Percentiles rank a stretch among this genome's conserved stretches.
These are phyloP conservation scores for Melanophora roralis DNA, from an alignment of 2,888 invertebrate species.

Conservation along the genomic window DNA sequence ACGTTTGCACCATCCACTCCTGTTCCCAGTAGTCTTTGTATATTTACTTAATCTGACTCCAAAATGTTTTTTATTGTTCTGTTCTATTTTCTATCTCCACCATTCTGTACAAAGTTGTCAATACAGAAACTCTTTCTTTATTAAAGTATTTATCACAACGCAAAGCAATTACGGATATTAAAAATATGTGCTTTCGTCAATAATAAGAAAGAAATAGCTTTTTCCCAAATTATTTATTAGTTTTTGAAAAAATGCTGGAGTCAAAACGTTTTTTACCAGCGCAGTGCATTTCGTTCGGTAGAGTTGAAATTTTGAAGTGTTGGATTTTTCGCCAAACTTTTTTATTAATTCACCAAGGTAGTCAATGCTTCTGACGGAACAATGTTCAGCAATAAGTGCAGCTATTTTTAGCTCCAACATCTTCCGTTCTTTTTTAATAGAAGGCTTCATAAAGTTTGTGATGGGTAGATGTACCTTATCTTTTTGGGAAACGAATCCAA, in stretches of 20 bases:
- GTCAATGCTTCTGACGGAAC: too few relatives aligned
- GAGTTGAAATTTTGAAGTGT: not conserved
- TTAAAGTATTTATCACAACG: not conserved
- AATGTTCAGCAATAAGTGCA: too few relatives aligned
- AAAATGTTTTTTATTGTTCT: not conserved
- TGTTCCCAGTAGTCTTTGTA: not conserved
- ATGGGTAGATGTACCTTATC: too few relatives aligned
- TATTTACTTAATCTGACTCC: not conserved
- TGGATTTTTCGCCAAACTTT: not conserved
- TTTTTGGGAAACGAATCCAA: too few relatives aligned
- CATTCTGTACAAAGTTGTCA: not conserved
- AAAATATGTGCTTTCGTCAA: not conserved
- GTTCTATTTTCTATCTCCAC: not conserved
- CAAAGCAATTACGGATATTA: not conserved
- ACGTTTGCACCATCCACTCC: not conserved
- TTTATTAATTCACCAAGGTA: too few relatives aligned
- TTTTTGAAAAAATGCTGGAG: not conserved
- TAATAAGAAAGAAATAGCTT: not conserved
- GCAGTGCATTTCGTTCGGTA: not conserved
- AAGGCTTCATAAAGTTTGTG: too few relatives aligned
- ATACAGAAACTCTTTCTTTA: not conserved
- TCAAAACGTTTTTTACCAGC: not conserved
- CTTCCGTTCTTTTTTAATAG: too few relatives aligned
- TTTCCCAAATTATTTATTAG: not conserved
- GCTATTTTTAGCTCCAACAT: too few relatives aligned